phyloP scores from a whole-genome alignment of 2,888 invertebrate species.

The Bibio marci region DNA sequence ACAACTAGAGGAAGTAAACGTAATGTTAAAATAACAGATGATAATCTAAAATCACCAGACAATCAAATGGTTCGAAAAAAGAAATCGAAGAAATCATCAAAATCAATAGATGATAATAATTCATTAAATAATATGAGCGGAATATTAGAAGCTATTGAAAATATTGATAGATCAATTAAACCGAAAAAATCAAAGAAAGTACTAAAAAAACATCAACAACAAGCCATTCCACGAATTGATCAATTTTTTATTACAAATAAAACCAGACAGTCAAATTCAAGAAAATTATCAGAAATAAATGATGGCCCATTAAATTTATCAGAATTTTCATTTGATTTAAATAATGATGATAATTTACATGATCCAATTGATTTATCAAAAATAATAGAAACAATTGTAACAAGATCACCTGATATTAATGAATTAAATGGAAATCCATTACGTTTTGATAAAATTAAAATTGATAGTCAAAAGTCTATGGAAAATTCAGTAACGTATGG shows the following conservation, averaged over 20 bases:
- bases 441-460: not conserved
- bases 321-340: constrained; percentile 2
- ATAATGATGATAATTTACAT: not conserved
- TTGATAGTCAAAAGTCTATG: not conserved
- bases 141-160: constrained; percentile 16
- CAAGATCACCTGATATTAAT: constrained; percentile 14
- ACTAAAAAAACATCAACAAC: not conserved
- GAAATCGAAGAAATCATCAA: constrained; percentile 16
- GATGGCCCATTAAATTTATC: constrained; percentile 14
- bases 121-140: constrained; percentile 15
- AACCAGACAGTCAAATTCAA: constrained; percentile 1
- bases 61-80: constrained; percentile 15
- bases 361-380: constrained; percentile 30
- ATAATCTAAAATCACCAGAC: too few species aligned
- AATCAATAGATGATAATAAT: constrained; percentile 11
- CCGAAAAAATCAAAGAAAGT: constrained; percentile 20
- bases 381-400: constrained; percentile 34
- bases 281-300: not conserved
- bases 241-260: constrained; percentile 17
- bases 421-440: constrained; percentile 15
- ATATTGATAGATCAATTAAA: constrained; percentile 19
- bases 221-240: constrained; percentile 19
- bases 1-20: constrained; percentile 8
- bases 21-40: too few species aligned
- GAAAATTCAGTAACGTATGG: not conserved